Evolutionary conservation across 2,888 invertebrate species (phyloP).

Genomic region (Eupithecia vulgata): DNA sequence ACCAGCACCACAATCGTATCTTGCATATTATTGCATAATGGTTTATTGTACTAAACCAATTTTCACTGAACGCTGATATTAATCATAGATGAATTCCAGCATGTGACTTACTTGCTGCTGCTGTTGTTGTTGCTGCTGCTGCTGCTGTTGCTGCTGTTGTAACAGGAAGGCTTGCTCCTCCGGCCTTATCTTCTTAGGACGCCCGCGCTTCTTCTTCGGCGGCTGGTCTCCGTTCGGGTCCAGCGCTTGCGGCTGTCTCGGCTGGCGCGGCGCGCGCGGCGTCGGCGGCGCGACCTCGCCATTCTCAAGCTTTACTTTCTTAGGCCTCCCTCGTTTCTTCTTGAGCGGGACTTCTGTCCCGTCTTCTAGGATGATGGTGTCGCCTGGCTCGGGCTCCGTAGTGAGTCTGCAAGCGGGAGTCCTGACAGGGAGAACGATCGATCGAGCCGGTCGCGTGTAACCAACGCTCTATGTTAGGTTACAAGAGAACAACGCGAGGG

Average conservation of each 20-base stretch:
- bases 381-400: constrained; percentile 81
- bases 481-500: constrained; percentile 8
- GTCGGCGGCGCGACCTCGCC: constrained; percentile 86
- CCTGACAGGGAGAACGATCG: constrained; percentile 43
- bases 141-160: constrained; percentile 74
- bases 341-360: constrained; percentile 89
- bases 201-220: constrained; percentile 93
- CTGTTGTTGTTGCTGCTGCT: constrained; percentile 57
- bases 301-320: constrained; percentile 90
- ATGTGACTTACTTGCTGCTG: not conserved
- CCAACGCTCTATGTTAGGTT: constrained; percentile 19
- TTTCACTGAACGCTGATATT: too few species aligned
- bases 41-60: too few species aligned
- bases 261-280: constrained; percentile 74
- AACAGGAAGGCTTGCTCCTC: constrained; percentile 84
- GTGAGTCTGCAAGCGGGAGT: constrained; percentile 68
- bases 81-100: not conserved
- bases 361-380: constrained; percentile 84
- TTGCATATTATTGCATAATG: too few species aligned
- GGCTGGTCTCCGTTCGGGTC: constrained; percentile 75
- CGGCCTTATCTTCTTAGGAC: constrained; percentile 93
- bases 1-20: not conserved
- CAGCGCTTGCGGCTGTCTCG: constrained; percentile 60
- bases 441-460: constrained; percentile 37
- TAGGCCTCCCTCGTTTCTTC: constrained; percentile 95